Base-by-base conservation (phyloP, 2,888 invertebrate species). In the Merodon equestris region DNA sequence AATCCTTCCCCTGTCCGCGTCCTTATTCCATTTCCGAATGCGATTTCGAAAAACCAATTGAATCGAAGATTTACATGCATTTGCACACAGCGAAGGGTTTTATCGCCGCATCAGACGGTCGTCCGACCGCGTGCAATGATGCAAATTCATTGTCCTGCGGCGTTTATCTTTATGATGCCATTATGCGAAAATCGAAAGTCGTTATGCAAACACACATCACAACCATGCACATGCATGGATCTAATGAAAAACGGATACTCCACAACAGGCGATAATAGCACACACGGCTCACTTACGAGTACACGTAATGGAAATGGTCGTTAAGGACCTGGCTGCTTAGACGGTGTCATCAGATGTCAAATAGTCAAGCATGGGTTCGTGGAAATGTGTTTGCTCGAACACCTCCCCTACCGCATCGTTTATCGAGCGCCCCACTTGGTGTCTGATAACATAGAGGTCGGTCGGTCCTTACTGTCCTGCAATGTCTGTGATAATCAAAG, bases 281-380 rank as follows among this genome's bases (percentile, higher is more conserved):
- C 40, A 40, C 40, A 5, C 10, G 10, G 9, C 7, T 36, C 36
- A 36, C n/a, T n/a, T n/a, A n/a, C n/a, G n/a, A n/a, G n/a, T n/a
- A n/a, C n/a, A 27, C 27, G 7, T 7, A 27, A 27, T 7, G 27
- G 7, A 27, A 27, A 27, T 27, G n/a, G 40, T 40, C 40, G 56
- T 72, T 71, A 76, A 72, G 76, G 71, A 60, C 54, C 51, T 56
- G 45, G 56, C 76, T 57, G 66, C 71, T 72, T 66, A 76, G 66
- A 50, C 53, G 40, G 58, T 58, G 40, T 50, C 76, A 61, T 72
- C 66, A 67, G 66, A 67, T 66, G 66, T 72, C 66, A 56, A 66
- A 66, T 60, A 66, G 60, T 60, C 15, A 50, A 72, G 45, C 66
- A 72, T 57, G 61, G 71, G 71, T 58, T 64, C 51, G 63, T 75